Percentiles rank a stretch among this genome's conserved stretches.
Conservation (phyloP, 2,888 invertebrate species). For the Rhamphomyia laevipes region DNA sequence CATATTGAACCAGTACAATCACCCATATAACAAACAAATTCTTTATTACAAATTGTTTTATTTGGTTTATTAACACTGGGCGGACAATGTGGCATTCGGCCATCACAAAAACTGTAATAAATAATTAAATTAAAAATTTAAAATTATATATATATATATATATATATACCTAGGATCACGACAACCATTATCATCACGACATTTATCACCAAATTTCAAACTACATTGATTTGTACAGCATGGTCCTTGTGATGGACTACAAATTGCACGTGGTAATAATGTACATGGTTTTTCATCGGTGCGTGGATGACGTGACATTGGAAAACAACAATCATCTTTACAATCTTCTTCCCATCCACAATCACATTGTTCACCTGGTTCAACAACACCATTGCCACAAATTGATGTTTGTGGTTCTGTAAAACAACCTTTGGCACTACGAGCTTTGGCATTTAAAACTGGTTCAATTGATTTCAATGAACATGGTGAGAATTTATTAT, state of each 20-base stretch:
- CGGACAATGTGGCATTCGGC: slow-evolving; percentile 80
- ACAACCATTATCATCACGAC: slow-evolving; percentile 88
- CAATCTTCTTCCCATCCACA: slow-evolving; percentile 98
- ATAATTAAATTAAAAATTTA: too few relatives aligned
- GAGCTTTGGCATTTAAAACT: slow-evolving; percentile 82
- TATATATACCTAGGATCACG: slow-evolving; percentile 48
- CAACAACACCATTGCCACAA: slow-evolving; percentile 97
- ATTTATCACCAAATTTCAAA: slow-evolving; percentile 75
- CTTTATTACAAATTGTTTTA: slow-evolving; percentile 91
- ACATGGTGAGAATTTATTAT: slow-evolving; percentile 94
- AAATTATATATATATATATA: too few relatives aligned
- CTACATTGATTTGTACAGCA: slow-evolving; percentile 86
- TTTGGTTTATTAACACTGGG: slow-evolving; percentile 85
- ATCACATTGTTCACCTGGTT: slow-evolving; percentile 95
- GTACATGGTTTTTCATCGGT: slow-evolving; percentile 73
- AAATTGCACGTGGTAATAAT: slow-evolving; percentile 53
- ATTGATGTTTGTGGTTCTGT: slow-evolving; percentile 88
- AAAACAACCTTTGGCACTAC: slow-evolving; percentile 84
- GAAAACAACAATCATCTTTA: slow-evolving; percentile 84
- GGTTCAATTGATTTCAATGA: slow-evolving; percentile 86
- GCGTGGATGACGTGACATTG: slow-evolving; percentile 71
- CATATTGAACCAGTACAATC: slow-evolving; percentile 97
- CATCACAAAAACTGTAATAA: slow-evolving; percentile 69
- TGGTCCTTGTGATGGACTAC: slow-evolving; percentile 60
- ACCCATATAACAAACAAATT: slow-evolving; percentile 94